A percentile compares a stretch with the other conserved stretches of the same genome.
Evolutionary conservation across 1,140 invertebrate genomes (phyloP).

Genomic region (Coboldia fuscipes): DNA sequence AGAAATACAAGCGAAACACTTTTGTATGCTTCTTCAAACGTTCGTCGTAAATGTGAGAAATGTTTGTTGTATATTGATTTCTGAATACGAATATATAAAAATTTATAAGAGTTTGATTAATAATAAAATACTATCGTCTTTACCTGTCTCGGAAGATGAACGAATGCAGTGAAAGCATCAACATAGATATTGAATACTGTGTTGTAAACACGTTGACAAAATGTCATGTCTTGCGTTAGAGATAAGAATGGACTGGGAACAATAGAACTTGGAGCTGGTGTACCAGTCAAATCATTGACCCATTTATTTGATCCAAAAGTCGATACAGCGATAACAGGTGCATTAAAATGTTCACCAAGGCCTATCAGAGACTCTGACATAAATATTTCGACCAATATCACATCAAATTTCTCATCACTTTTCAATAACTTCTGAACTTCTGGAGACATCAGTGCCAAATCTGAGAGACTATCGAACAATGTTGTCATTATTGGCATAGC

Average conservation of each 20-base stretch:
- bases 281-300: conserved; percentile 11
- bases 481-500: too few relatives aligned
- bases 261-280: conserved; percentile 12
- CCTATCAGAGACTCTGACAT: conserved; percentile 15
- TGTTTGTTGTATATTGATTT: conserved; percentile 8
- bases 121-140: not conserved
- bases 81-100: not conserved
- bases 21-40: not conserved
- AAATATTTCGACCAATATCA: conserved; percentile 16
- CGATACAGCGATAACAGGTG: conserved; percentile 15
- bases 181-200: conserved; percentile 5
- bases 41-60: conserved; percentile 13
- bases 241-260: conserved; percentile 13
- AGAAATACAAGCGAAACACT: not conserved
- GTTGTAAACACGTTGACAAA: conserved; percentile 21
- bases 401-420: conserved; percentile 9
- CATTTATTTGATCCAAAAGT: conserved; percentile 13
- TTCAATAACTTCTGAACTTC: not conserved
- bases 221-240: conserved; percentile 19
- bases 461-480: too few relatives aligned
- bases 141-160: conserved; percentile 11
- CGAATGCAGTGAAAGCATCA: conserved; percentile 2
- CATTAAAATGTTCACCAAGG: conserved; percentile 15
- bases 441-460: not conserved
- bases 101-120: not conserved